Conservation (phyloP, 2,113 vertebrate genomes). For the Indicator indicator region DNA sequence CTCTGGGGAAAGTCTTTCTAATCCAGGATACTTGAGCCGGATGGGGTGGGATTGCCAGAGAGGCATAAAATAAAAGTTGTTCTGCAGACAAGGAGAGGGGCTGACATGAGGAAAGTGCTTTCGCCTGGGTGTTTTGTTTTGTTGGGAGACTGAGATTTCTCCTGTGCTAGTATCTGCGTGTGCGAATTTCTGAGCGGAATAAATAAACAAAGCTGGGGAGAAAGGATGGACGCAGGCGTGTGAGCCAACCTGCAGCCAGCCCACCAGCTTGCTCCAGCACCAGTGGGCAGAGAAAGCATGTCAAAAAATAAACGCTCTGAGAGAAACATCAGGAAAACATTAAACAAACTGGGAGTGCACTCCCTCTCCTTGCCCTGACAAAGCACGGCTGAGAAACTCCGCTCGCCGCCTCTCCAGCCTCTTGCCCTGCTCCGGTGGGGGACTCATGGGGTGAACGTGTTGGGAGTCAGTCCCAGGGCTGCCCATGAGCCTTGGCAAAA, state of each 20-base stretch:
- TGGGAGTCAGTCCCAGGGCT: background rate
- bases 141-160: background rate
- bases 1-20: constrained; percentile 71
- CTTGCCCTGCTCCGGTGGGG: background rate
- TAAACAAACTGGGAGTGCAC: constrained; percentile 62
- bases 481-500: background rate
- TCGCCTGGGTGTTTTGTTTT: background rate
- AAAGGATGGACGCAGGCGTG: background rate
- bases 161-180: background rate
- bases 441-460: background rate
- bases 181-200: background rate
- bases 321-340: constrained; percentile 80
- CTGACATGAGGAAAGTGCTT: background rate
- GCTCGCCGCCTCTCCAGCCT: background rate
- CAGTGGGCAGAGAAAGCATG: constrained; percentile 65
- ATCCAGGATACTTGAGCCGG: constrained; percentile 76
- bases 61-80: constrained; percentile 70
- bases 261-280: constrained; percentile 37
- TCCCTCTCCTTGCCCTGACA: constrained; percentile 50
- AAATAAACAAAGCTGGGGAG: constrained; percentile 21
- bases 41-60: constrained; percentile 70
- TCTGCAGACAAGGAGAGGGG: constrained; percentile 45
- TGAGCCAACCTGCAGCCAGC: constrained; percentile 41
- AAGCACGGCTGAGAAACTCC: constrained; percentile 57
- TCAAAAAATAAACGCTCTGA: constrained; percentile 46